Base-by-base conservation (phyloP, 2,888 invertebrate species). In the Hydroisotoma schaefferi region DNA sequence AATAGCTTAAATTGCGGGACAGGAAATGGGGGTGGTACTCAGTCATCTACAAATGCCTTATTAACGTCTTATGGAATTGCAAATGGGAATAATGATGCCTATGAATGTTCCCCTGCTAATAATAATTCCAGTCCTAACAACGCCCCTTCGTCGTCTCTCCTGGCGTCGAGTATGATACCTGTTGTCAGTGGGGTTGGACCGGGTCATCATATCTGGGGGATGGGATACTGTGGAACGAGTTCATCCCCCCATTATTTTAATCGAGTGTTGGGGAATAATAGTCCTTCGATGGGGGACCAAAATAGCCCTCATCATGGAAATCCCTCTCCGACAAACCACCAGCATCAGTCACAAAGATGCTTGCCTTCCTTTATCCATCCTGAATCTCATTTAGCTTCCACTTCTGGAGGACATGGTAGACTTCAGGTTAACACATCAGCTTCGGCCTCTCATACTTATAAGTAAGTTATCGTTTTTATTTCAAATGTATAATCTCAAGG, bases 221-320 rank as follows among this genome's bases (percentile, higher is more conserved):
- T 56, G 47, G 29, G 33, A 10, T 56, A 56, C 48, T 44, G 56
- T 10, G 23, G 33, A 33, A 33, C 33, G 15, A 15, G 8, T 15
- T 33, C 33, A 15, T 33, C 33, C 6, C 58, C 58, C 26, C 64
- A 61, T 27, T 65, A 61, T 38, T 65, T 55, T 23, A 61, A 29
- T 25, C 57, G 64, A 2, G 20, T 28, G 4, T 27, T 38, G 5
- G 47, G 40, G 18, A 61, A 43, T 56, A 56, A 47, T n/a, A 65
- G 64, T 47, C 61, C 64, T 26, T 23, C 28, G 5, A 38, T 57
- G 18, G 57, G 48, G 8, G 47, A 52, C 8, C n/a, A n/a, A n/a
- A n/a, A n/a, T n/a, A 10, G 8, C 15, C 33, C 8, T 10, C 33
- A 33, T 20, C 33, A 57, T 25, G 47, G 6, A 15, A 10, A 47